Evolutionary conservation across 2,113 vertebrate genomes (phyloP), one percentile per base, ranked within the genome.

Genomic region (Chlorodrepanis virens): DNA sequence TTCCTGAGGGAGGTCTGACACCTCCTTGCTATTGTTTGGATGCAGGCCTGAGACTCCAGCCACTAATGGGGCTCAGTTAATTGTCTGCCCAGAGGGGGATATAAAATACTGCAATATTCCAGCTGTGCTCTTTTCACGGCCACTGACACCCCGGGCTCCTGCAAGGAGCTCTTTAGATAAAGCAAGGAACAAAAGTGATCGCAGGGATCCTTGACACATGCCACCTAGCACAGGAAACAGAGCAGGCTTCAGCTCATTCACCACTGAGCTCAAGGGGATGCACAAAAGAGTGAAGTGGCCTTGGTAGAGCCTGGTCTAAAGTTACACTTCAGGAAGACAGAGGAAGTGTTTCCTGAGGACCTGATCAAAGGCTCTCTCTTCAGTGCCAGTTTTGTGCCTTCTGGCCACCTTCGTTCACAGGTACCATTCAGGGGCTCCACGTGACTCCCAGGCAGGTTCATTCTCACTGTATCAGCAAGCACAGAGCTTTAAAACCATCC

Each of bases 211-310:
- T 97, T 97, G 96, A 96, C 95, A 94, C 6, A 7, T 90, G 93
- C 75, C 77, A 87, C 83, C 88, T 82, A 45, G 80, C 12, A 82
- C 84, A 90, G 93, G 90, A 94, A 90, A 60, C 33, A 2, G 87
- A 89, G 63, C 60, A 68, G 80, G 29, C 67, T 92, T 93, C 88
- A 89, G 52, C 88, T 93, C 81, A 84, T 97, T 96, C 96, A 96
- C 88, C 54, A 44, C 56, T 21, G 77, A 94, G 65, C 88, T 96
- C 86, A 69, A 96, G 93, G 96, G 80, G 90, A 92, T 83, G 68
- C 83, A 97, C 89, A 97, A 96, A 97, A 93, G 92, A 95, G 53
- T 94, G 89, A 94, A 96, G 95, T 96, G 94, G 94, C 86, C 83
- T 92, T 95, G 92, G 88, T 90, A 49, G 80, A 93, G 59, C 76